Evolutionary conservation across 1,140 invertebrate species (phyloP), one percentile per base, ranked within the genome.

Genomic region (Babylonia areolata): DNA sequence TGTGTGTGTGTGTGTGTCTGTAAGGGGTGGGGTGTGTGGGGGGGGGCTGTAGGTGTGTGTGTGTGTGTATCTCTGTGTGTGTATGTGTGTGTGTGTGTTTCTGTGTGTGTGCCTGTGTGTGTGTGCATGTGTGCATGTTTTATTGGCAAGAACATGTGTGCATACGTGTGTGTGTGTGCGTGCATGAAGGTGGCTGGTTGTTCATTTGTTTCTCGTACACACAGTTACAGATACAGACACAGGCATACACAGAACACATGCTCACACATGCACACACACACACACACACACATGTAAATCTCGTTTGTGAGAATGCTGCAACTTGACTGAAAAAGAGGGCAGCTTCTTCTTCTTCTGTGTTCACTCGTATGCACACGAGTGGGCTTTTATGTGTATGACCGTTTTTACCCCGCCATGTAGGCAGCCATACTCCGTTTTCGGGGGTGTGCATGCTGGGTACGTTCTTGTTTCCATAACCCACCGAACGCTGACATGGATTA

Each of bases 1-100:
- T 42, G 77, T 42, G 39, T 42, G 77, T 33, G 77, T 78, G 37
- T 42, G 77, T 42, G 77, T 42, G 39, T 42, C 37, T 79, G 77
- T 77, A 20, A 17, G 6, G 0, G 3, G 11, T 1, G 11, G 33
- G 33, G n/a, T 77, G 73, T 77, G 73, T 77, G 73, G 11, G 73
- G 11, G 33, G 33, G 73, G 15, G 73, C 31, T 6, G 5, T 20
- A n/a, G 5, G 6, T 78, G 77, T 42, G 23, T 79, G 15, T 42
- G 39, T 42, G 39, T 42, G 39, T 42, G 37, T 28, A 37, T 42
- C 2, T 79, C 35, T 79, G 39, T 46, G 42, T 79, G 37, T 79
- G 77, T 79, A 39, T 79, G 77, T 79, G 77, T 79, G 77, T 79
- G 77, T 79, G 77, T 79, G 77, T 46, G 77, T 78, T 37, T 42